phyloP scores from a whole-genome alignment of 2,888 invertebrate species.

The Archips xylosteana region DNA sequence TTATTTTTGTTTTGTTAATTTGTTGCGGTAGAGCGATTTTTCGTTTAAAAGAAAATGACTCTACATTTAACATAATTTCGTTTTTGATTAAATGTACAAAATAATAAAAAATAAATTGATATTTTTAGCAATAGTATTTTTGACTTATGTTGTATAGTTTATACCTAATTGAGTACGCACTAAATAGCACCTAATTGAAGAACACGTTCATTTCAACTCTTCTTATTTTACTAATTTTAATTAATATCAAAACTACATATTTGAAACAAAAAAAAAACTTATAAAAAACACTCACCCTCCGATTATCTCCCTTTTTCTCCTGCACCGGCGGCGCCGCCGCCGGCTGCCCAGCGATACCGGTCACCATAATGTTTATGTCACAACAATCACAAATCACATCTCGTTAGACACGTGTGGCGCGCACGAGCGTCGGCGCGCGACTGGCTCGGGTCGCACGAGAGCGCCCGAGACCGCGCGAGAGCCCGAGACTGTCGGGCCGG shows the following conservation, averaged over 20 bases:
- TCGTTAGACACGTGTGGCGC: slow-evolving; percentile 52
- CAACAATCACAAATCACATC: slow-evolving; percentile 45
- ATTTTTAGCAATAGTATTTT: no score
- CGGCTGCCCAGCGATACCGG: slow-evolving; percentile 66
- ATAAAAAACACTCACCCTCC: slow-evolving; percentile 67
- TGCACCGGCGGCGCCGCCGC: slow-evolving; percentile 57
- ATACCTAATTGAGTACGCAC: no score
- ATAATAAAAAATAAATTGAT: no score
- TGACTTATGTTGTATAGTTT: no score
- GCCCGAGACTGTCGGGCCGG: background rate
- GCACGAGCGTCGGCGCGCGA: slow-evolving; percentile 72
- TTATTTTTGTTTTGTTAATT: background rate
- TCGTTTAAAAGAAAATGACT: background rate
- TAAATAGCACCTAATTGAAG: no score
- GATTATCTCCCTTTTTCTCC: slow-evolving; percentile 75
- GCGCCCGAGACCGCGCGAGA: background rate
- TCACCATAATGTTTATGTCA: slow-evolving; percentile 69
- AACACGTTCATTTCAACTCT: background rate
- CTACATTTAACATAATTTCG: no score
- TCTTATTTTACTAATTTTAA: no score
- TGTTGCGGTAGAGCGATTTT: background rate
- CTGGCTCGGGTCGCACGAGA: slow-evolving; percentile 55
- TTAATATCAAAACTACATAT: no score
- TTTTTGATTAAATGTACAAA: no score
- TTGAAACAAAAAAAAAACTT: background rate